phyloP scores from a whole-genome alignment of 2,888 invertebrate genomes.

The Epirrhoe alternata region DNA sequence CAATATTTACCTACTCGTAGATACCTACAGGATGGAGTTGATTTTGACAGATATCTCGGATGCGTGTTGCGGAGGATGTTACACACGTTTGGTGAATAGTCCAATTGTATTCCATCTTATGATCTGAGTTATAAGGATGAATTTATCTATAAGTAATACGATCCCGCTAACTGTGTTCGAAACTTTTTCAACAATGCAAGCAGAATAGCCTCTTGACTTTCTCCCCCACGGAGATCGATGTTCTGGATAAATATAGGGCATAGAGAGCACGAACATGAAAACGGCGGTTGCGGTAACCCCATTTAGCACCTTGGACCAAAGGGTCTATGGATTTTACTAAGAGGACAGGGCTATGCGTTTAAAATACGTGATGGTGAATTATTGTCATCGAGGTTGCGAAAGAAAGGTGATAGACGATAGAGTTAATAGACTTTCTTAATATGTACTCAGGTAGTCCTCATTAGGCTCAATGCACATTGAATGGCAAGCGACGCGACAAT shows the following conservation, averaged over 20 bases:
- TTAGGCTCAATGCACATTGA: no score
- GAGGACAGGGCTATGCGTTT: no score
- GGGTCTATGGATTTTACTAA: background rate
- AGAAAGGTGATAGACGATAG: no score
- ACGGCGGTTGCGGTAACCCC: background rate
- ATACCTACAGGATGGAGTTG: background rate
- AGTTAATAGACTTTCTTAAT: no score
- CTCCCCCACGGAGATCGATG: slow-evolving; percentile 18
- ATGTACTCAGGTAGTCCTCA: no score
- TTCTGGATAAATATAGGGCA: slow-evolving; percentile 17
- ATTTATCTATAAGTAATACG: background rate
- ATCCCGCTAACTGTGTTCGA: background rate
- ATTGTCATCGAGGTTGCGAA: no score
- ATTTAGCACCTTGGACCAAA: background rate
- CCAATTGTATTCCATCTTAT: no score
- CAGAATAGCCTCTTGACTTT: slow-evolving; percentile 12
- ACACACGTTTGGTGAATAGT: no score
- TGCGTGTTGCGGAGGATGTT: background rate
- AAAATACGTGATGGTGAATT: no score
- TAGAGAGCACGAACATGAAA: background rate
- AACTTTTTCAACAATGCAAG: slow-evolving; percentile 14
- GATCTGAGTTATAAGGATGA: no score
- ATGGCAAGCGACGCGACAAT: no score
- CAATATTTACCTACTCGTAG: background rate
- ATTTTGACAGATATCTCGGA: background rate